Base-by-base conservation (phyloP, 2,888 invertebrate species). In the Timema cristinae region DNA sequence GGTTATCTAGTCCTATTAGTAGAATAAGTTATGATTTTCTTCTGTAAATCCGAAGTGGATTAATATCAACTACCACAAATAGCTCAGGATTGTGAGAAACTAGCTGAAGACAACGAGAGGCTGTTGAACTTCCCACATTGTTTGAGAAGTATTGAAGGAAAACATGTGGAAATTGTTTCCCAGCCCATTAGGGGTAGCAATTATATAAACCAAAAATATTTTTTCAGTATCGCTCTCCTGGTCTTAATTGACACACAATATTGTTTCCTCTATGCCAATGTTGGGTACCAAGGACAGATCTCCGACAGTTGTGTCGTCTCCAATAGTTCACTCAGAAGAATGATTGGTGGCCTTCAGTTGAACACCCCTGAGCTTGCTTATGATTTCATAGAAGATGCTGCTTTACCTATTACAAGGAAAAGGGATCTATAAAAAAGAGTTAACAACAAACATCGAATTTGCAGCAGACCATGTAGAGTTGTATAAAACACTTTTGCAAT, bases 111-210 rank as follows among this genome's bases (percentile, higher is more conserved):
- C 32, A 16, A 63, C 63, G 32, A 63, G 47, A 32, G 11, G 47
- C 32, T 9, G 13, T 63, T 7, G 63, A 63, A 63, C 63, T 63
- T 63, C 2, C 63, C 63, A 11, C 63, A 16, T 16, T 63, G 63
- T 13, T 63, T 63, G 63, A 48, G 63, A 32, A 63, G 63, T 10
- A 63, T 63, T 32, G 63, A 63, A 47, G 63, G 63, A 32, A 63
- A 16, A 16, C 63, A 63, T 63, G 10, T 63, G 32, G 63, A 63
- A 48, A 32, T 63, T 13, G 47, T 47, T 8, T 32, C 63, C 48
- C 63, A 32, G 48, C 7, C 63, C 6, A 63, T 32, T 32, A 63
- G 63, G 32, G 63, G 63, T 47, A 63, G 63, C 16, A 16, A 63
- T 16, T 63, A 63, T 16, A 47, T 32, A 6, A 63, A 63, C 16